A percentile compares a stretch with the other conserved stretches of the same genome.
Conservation (phyloP, 1,140 invertebrate genomes). For the Agraylea sexmaculata region DNA sequence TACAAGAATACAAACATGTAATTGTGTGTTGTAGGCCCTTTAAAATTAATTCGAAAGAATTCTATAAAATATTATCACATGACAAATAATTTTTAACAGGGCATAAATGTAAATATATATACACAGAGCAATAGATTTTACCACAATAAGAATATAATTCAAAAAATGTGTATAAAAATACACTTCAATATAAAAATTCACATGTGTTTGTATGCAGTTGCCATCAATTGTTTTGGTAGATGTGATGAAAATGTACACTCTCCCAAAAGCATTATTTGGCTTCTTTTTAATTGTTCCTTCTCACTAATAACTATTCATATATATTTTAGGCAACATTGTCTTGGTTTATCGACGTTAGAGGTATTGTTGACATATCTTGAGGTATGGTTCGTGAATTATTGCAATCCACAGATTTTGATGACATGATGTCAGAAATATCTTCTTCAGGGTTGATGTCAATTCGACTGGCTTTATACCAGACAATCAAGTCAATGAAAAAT, state of each 20-base stretch:
- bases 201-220: not conserved
- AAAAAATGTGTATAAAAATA: slow-evolving; percentile 3
- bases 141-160: slow-evolving; percentile 1
- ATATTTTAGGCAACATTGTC: slow-evolving; percentile 15
- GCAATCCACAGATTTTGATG: slow-evolving; percentile 11
- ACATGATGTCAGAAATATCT: slow-evolving; percentile 12
- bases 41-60: too few species aligned
- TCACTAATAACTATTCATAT: not conserved
- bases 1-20: too few species aligned
- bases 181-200: not conserved
- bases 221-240: too few species aligned
- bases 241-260: too few species aligned
- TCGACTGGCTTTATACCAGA: slow-evolving; percentile 70
- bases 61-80: too few species aligned
- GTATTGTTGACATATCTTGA: slow-evolving; percentile 17
- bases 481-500: slow-evolving; percentile 69
- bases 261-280: too few species aligned
- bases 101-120: too few species aligned
- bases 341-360: slow-evolving; percentile 17
- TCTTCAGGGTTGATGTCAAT: slow-evolving; percentile 50
- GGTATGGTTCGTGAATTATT: slow-evolving; percentile 14
- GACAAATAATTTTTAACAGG: too few species aligned
- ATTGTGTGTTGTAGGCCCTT: too few species aligned
- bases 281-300: not conserved
- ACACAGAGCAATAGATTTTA: slow-evolving; percentile 3